These are phyloP conservation scores for Calonectris borealis DNA, from an alignment of 2,113 vertebrate species.

Conservation along the genomic window DNA sequence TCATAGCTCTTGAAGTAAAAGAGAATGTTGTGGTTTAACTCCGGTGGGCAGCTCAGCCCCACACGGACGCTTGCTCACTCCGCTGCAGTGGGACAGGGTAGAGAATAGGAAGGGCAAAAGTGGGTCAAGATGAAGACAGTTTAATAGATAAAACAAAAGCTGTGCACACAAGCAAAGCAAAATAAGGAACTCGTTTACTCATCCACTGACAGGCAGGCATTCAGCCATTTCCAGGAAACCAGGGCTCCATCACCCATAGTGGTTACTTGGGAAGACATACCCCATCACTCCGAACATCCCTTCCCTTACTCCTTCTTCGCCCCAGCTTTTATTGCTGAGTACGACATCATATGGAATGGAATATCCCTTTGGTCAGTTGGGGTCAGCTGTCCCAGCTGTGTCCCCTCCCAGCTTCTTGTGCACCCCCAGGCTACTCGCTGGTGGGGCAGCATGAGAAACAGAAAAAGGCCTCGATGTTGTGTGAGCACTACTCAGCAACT, in stretches of 20 bases:
- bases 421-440: background rate
- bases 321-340: background rate
- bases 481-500: background rate
- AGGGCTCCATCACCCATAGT: rapidly evolving
- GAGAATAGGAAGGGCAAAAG: background rate
- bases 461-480: background rate
- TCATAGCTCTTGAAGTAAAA: background rate
- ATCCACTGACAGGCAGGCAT: too few relatives aligned
- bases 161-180: background rate
- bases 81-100: too few relatives aligned
- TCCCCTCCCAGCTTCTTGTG: background rate
- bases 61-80: rapidly evolving
- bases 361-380: background rate
- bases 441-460: background rate
- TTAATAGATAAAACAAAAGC: background rate
- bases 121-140: background rate
- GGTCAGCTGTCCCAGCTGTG: background rate
- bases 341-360: background rate
- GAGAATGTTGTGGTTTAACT: background rate
- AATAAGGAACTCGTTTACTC: background rate
- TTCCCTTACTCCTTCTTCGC: background rate
- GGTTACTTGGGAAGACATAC: background rate
- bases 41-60: background rate
- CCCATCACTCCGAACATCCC: rapidly evolving
- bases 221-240: background rate